phyloP scores from a whole-genome alignment of 2,113 vertebrate genomes.

The Camelus bactrianus region DNA sequence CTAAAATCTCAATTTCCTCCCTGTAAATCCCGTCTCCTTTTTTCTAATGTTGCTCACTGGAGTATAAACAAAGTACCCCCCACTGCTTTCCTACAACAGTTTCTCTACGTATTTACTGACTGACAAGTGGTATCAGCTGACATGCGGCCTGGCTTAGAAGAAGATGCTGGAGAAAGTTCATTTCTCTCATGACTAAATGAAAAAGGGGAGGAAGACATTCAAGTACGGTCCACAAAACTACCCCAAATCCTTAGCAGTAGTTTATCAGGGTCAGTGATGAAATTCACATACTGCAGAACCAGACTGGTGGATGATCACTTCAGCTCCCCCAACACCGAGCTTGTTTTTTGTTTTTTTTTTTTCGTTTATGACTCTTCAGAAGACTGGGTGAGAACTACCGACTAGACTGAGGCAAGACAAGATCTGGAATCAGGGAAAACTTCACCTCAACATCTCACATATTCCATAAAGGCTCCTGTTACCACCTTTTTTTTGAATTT shows the following conservation, averaged over 20 bases:
- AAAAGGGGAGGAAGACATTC: constrained; percentile 8
- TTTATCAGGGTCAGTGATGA: not conserved
- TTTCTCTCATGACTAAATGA: not conserved
- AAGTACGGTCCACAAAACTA: not conserved
- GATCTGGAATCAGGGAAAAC: not conserved
- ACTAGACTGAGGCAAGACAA: not conserved
- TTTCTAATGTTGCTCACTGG: not conserved
- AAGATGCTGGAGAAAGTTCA: not conserved
- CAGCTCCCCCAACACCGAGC: not conserved
- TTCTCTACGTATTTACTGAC: not conserved
- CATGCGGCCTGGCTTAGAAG: not conserved
- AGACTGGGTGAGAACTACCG: not conserved
- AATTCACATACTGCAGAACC: not conserved
- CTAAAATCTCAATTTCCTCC: not conserved
- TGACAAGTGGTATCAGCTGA: not conserved
- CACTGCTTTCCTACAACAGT: not conserved
- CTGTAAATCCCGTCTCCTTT: not conserved
- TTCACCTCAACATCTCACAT: not conserved
- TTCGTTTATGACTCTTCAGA: not conserved
- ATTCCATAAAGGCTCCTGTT: not conserved
- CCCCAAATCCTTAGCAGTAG: not conserved
- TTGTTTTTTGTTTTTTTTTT: not conserved
- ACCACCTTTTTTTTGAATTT: not conserved
- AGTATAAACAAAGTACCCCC: not conserved
- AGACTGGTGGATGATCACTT: not conserved